Percentiles rank a stretch among this genome's conserved stretches.
These are phyloP conservation scores for Synanceia verrucosa DNA, from an alignment of 2,797 vertebrate species.

Conservation along the genomic window DNA sequence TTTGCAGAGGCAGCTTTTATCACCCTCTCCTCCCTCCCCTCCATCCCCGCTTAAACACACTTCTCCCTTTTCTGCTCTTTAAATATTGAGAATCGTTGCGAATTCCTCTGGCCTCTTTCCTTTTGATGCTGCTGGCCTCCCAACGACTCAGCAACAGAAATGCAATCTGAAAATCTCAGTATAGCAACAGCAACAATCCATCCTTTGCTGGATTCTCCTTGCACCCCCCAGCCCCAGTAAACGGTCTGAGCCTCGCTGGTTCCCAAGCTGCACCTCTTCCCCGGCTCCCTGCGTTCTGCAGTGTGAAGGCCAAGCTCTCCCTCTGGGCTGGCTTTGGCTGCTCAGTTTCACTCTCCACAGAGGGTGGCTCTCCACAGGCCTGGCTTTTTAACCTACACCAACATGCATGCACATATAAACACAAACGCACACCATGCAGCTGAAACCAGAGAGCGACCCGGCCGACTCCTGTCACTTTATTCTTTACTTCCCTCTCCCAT, in stretches of 20 bases:
- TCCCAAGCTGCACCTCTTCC: conserved; percentile 54
- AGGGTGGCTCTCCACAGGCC: conserved; percentile 42
- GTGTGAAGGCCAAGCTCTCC: conserved; percentile 63
- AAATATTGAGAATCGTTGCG: conserved; percentile 74
- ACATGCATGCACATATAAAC: conserved; percentile 22
- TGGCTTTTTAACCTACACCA: conserved; percentile 40
- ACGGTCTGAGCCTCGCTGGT: conserved; percentile 41
- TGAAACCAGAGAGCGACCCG: conserved; percentile 15
- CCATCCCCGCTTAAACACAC: conserved; percentile 57
- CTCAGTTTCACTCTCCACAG: conserved; percentile 61
- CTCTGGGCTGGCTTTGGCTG: conserved; percentile 64
- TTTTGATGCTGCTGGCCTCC: conserved; percentile 63
- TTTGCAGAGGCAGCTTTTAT: conserved; percentile 75
- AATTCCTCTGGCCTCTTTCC: conserved; percentile 56
- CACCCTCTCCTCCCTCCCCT: conserved; percentile 23
- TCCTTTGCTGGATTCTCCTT: conserved; percentile 28
- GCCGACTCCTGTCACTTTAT: conserved; percentile 23
- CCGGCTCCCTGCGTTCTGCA: conserved; percentile 24
- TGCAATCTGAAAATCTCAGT: conserved; percentile 37
- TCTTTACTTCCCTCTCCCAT: conserved; percentile 1
- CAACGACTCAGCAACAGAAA: conserved; percentile 34
- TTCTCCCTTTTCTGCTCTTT: conserved; percentile 65
- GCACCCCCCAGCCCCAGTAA: conserved; percentile 43
- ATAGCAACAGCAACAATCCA: conserved; percentile 39
- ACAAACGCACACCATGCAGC: conserved; percentile 16